Evolutionary conservation across 2,113 vertebrate species (phyloP), one percentile per base, ranked within the genome.

Genomic region (Mesoclemmys tuberculata): DNA sequence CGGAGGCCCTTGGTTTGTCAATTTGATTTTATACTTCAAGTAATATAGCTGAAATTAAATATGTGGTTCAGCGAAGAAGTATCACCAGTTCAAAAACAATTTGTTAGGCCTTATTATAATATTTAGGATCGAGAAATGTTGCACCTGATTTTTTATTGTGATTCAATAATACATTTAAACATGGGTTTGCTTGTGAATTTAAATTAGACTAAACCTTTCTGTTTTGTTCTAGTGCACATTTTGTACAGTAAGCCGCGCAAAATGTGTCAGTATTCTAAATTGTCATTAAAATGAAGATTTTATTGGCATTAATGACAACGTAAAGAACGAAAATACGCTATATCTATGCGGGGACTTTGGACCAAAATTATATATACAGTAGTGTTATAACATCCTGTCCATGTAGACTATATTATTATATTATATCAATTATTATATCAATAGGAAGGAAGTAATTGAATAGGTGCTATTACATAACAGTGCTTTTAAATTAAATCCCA

Each of bases 151-250:
- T 35, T 68, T 68, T 68, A 68, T n/a, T n/a, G 61, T 68, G 61
- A 68, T 68, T 68, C 61, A n/a, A 18, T n/a, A 21, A 18, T 21
- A 19, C 18, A n/a, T 68, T n/a, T 68, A 19, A 19, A 16, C 35
- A 68, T n/a, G 31, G 29, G 48, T 31, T 68, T 31, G 0, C 1
- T 82, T n/a, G 52, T 11, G 35, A n/a, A 9, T 26, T 21, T 5
- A 41, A 11, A 55, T 27, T 4, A 26, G 87, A 24, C 18, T 68
- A 68, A 71, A 49, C 24, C 6, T 52, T 56, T 5, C 35, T 24
- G 29, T 21, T 5, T 38, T 13, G 1, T 11, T 18, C n/a, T 22
- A 14, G 2, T 31, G 7, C 0, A 0, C 2, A 9, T 35, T 44
- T 46, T 48, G 21, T 71, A 38, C 64, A 38, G 31, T 21, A 38